Percentiles rank a stretch among this genome's conserved stretches.
These are phyloP conservation scores for Sycophaga agraensis DNA, from an alignment of 1,140 invertebrate species.

Conservation along the genomic window DNA sequence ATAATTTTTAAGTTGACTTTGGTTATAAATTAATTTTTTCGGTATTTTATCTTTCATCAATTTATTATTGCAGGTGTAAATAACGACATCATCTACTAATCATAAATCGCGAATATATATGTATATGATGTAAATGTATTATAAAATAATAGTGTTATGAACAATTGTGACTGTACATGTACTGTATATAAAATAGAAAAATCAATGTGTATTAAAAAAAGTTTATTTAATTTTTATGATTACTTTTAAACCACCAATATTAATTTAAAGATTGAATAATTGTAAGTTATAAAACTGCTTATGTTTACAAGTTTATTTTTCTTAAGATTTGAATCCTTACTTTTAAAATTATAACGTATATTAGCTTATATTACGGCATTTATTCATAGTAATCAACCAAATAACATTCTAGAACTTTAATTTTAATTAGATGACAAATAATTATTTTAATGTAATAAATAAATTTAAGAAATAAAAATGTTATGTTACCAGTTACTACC, in stretches of 20 bases:
- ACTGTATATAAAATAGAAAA: constrained; percentile 41
- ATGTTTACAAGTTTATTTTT: no score
- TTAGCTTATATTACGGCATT: no score
- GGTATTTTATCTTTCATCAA: constrained; percentile 2
- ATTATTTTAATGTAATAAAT: no score
- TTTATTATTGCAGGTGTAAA: constrained; percentile 11
- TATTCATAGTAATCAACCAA: no score
- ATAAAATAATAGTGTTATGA: constrained; percentile 31
- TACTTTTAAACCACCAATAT: not conserved
- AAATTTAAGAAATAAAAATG: no score
- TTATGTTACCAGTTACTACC: no score
- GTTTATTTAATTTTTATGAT: constrained; percentile 4
- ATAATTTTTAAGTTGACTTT: not conserved
- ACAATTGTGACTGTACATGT: constrained; percentile 33
- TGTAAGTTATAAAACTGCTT: no score
- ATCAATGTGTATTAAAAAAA: constrained; percentile 33
- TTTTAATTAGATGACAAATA: no score
- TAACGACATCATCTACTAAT: constrained; percentile 12
- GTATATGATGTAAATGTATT: constrained; percentile 35
- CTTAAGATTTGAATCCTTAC: no score
- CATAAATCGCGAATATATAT: constrained; percentile 21
- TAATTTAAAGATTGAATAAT: no score
- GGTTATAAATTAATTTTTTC: not conserved
- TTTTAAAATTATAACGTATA: no score
- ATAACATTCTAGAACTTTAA: no score